Base-by-base conservation (phyloP, 2,797 vertebrate genomes). In the Chaetophractus vellerosus region DNA sequence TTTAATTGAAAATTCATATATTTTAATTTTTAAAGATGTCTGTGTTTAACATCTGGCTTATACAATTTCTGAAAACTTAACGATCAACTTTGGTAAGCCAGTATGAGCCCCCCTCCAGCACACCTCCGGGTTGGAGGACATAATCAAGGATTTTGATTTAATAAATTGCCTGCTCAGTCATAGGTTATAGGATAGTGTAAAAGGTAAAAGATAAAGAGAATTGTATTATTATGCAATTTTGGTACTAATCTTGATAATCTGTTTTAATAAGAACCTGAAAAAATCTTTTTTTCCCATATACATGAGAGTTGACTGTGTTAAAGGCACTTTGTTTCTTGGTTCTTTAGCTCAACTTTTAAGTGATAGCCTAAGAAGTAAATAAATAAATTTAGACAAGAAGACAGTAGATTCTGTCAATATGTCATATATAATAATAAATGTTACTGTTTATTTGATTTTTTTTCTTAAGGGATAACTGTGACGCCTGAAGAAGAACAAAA, bases 401-500 rank as follows among this genome's bases (percentile, higher is more conserved):
- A 31, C 59, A 84, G 81, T 94, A 86, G 26, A 72, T 69, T 95
- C 91, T 92, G 41, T 76, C 68, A 36, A 4, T 71, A 55, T 79
- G 48, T 84, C 71, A 59, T 31, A 50, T 71, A 83, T 26, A 38
- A 68, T 96, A 61, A 59, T 89, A 91, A 89, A 80, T 50, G 15
- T 89, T 75, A 68, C n/a, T 83, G 7, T 94, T 75, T 36, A 0
- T 76, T 83, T 88, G 26, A 45, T 94, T 3, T 82, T 75, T 59
- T 84, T 85, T 45, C 94, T 97, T 33, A 41, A 79, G 96, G 91
- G 16, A 10, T 48, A 68, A 96, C 75, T 10, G 59, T 97, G 94
- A 85, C 75, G 0, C 93, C 96, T 81, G 94, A 93, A 0, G 97
- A 98, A 36, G 95, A 98, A 87, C 94, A 97, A 92, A 96, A 84